Percentiles rank a stretch among this genome's conserved stretches.
Conservation (phyloP, 1,140 invertebrate species). For the Ostrea denselamellosa region DNA sequence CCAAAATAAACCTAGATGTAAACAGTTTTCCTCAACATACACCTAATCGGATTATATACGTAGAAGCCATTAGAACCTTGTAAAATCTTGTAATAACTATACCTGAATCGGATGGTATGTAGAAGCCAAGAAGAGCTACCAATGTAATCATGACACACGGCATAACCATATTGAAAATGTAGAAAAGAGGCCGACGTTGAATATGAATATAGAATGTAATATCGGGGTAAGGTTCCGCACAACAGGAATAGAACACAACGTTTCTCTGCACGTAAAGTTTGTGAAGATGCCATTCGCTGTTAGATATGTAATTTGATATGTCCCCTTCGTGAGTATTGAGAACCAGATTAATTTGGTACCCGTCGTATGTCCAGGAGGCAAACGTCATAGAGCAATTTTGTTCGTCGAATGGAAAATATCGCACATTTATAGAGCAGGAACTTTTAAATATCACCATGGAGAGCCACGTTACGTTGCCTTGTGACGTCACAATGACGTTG, state of each 20-base stretch:
- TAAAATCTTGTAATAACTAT: neutral
- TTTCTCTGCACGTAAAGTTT: constrained; percentile 80
- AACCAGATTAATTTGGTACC: constrained; percentile 78
- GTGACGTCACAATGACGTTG: constrained; percentile 79
- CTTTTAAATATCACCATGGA: constrained; percentile 81
- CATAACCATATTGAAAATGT: constrained; percentile 89
- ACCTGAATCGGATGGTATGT: constrained; percentile 91
- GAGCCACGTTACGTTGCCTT: constrained; percentile 81
- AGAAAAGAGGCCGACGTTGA: constrained; percentile 90
- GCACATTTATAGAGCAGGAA: constrained; percentile 80
- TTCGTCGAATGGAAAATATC: constrained; percentile 81
- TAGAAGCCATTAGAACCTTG: too few species aligned
- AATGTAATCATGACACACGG: constrained; percentile 93
- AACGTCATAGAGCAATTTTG: constrained; percentile 83
- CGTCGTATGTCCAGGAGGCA: constrained; percentile 98
- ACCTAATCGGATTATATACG: too few species aligned
- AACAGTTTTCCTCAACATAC: too few species aligned
- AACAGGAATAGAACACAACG: constrained; percentile 86
- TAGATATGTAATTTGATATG: constrained; percentile 79
- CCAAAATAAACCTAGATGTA: too few species aligned
- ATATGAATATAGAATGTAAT: constrained; percentile 81
- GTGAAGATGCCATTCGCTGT: constrained; percentile 79
- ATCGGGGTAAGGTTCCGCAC: constrained; percentile 78
- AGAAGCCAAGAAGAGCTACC: constrained; percentile 89
- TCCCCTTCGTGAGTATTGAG: constrained; percentile 74